These are phyloP conservation scores for Papilio protenor DNA, from an alignment of 2,888 invertebrate species.

Conservation along the genomic window DNA sequence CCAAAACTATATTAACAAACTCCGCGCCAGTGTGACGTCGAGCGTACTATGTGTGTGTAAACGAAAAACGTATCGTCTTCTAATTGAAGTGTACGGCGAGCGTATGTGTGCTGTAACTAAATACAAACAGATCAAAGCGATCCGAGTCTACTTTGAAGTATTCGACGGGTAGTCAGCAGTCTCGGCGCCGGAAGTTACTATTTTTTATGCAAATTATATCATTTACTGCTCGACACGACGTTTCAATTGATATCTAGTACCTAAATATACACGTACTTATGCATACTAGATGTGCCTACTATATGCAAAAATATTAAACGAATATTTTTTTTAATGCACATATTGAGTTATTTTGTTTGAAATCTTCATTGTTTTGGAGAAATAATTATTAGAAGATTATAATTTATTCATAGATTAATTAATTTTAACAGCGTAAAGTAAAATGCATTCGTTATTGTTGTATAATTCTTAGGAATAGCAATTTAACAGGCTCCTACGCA, in stretches of 20 bases:
- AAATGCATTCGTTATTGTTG: neutral
- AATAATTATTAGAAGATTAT: neutral
- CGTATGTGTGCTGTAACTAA: conserved; percentile 66
- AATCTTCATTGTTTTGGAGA: neutral
- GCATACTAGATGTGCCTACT: neutral
- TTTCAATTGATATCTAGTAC: neutral
- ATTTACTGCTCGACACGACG: conserved; percentile 17
- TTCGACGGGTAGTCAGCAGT: conserved; percentile 52
- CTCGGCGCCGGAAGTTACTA: conserved; percentile 58
- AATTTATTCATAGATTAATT: neutral
- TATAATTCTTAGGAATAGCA: neutral
- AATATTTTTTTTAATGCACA: neutral
- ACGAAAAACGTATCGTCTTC: conserved; percentile 65
- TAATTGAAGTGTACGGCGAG: conserved; percentile 66
- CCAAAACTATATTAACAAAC: conserved; percentile 69
- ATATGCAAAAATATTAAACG: neutral
- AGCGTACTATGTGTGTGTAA: conserved; percentile 52
- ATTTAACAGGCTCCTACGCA: neutral
- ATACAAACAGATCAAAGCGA: conserved; percentile 74
- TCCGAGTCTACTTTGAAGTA: conserved; percentile 70
- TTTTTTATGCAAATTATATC: conserved; percentile 48
- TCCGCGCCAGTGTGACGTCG: conserved; percentile 58
- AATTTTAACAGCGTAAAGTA: neutral
- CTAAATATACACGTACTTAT: neutral
- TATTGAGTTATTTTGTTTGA: neutral